Evolutionary conservation across 2,797 vertebrate species (phyloP).

Genomic region (Alosa sapidissima): DNA sequence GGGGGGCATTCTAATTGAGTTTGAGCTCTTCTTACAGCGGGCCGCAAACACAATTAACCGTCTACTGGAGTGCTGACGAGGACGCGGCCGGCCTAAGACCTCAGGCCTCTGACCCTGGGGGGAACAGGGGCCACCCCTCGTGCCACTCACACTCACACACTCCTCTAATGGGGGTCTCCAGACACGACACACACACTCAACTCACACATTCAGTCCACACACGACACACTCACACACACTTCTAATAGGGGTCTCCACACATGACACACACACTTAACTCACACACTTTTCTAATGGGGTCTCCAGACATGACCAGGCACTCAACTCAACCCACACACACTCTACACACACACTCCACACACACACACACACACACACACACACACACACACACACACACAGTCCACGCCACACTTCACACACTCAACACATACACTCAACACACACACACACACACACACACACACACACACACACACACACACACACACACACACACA

Average conservation of each 20-base stretch:
- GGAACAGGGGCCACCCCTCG: background rate
- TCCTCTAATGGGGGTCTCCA: background rate
- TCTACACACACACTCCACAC: background rate
- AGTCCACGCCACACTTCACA: too few species aligned
- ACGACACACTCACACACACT: conserved; percentile 22
- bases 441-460: too few species aligned
- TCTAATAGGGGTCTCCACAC: background rate
- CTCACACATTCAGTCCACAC: too few species aligned
- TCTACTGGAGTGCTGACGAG: background rate
- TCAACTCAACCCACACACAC: background rate
- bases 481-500: too few species aligned
- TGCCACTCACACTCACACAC: background rate
- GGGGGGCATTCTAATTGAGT: background rate
- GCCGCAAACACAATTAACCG: conserved; percentile 7
- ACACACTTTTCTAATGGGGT: background rate
- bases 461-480: background rate
- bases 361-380: background rate
- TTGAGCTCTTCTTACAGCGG: background rate
- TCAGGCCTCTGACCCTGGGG: background rate
- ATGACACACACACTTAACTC: too few species aligned
- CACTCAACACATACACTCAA: too few species aligned
- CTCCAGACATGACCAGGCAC: conserved; percentile 12
- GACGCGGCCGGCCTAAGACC: background rate
- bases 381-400: too few species aligned
- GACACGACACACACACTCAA: background rate